Base-by-base conservation (phyloP, 2,888 invertebrate species). In the Blastobasis adustella region DNA sequence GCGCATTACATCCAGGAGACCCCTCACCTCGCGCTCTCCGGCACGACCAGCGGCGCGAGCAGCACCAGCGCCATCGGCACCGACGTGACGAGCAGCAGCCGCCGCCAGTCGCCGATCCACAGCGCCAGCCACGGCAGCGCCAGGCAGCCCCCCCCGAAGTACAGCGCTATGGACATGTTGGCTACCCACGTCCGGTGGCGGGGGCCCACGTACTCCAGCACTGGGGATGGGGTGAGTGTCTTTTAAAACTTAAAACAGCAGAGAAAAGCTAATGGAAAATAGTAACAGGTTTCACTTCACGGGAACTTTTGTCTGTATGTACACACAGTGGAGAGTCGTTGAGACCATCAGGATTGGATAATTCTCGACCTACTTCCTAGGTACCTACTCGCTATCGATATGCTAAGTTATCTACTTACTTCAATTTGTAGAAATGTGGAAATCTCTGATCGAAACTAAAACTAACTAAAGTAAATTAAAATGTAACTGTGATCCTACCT, bases 131-230 rank as follows among this genome's bases (percentile, higher is more conserved):
- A 90, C 0, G 90, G 89, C 56, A 90, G 66, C 1, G 68, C 54
- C 51, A 89, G 62, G 56, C 83, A 85, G 5, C 87, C 89, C 41
- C 75, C 57, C 4, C 89, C 89, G 69, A 86, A 90, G 72, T 72
- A 90, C 45, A 89, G 57, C 0, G 89, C 90, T 43, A 89, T 86
- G 1, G 89, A 86, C 73, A 90, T 79, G 66, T 89, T 90, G 1
- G 87, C 89, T 37, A 84, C 82, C 76, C 75, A 81, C 1, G 89
- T 89, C 10, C 90, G 81, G 68, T 89, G 85, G 1, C 72, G 70
- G 0, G 86, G 73, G 0, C 90, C 89, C 44, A 89, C 83, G 73
- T 89, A 90, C 58, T 90, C 90, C 46, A 90, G 58, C 4, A 84
- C 89, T 81, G 71, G 9, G 43, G 23, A 23, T 23, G 23, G 23